phyloP scores from a whole-genome alignment of 2,797 vertebrate genomes.

The Steatocranus sp. region DNA sequence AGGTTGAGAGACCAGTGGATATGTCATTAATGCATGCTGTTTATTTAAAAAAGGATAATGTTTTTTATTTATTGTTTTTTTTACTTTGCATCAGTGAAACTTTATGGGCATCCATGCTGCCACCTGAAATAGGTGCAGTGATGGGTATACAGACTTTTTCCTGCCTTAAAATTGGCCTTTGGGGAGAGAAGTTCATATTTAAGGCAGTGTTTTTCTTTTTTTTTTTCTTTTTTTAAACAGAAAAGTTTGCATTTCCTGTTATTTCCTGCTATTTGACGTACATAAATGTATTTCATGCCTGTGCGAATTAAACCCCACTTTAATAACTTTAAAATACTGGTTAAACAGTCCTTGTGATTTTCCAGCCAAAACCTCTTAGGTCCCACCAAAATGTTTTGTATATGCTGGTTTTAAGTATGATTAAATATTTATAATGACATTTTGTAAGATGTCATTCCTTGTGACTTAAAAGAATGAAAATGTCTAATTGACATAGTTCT shows the following conservation, averaged over 20 bases:
- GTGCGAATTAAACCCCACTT: not conserved
- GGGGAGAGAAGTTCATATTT: not conserved
- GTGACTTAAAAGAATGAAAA: not conserved
- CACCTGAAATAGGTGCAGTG: not conserved
- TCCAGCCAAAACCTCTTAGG: not conserved
- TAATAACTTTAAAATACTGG: not conserved
- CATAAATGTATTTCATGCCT: not conserved
- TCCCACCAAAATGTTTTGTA: not conserved
- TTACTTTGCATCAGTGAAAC: not conserved
- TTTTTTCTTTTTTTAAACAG: not conserved
- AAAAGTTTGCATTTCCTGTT: not conserved
- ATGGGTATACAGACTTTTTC: not conserved
- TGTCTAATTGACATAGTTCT: not conserved
- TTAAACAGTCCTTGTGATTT: not conserved
- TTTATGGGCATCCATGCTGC: not conserved
- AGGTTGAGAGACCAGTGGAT: not conserved
- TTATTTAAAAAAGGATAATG: not conserved
- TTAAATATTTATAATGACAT: not conserved
- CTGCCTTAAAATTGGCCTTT: not conserved
- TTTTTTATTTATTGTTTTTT: not conserved
- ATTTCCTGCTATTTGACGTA: not conserved
- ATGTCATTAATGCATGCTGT: constrained; percentile 18
- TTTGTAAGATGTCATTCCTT: not conserved
- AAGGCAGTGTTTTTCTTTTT: not conserved
- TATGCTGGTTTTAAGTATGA: not conserved